Conservation (phyloP, 2,797 vertebrate genomes). For the Bucorvus abyssinicus region DNA sequence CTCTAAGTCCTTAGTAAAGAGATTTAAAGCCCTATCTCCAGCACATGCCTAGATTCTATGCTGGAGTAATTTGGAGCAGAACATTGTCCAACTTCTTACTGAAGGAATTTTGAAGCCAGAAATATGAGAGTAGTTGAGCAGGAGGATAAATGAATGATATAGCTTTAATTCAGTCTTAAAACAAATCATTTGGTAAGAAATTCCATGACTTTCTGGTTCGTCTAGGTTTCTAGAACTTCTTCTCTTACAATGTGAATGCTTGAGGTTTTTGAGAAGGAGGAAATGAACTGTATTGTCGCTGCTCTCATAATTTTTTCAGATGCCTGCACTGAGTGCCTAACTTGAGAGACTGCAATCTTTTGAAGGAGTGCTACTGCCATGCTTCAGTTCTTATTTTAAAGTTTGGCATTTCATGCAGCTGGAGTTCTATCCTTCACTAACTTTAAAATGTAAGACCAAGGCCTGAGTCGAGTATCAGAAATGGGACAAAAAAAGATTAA, state of each 20-base stretch:
- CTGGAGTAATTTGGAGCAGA: not conserved
- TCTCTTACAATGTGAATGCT: not conserved
- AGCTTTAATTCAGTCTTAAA: not conserved
- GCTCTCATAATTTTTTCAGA: not conserved
- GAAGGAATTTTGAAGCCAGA: not conserved
- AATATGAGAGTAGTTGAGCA: not conserved
- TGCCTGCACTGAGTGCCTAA: not conserved
- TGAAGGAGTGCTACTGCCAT: not conserved
- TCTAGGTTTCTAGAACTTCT: not conserved
- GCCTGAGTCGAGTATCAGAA: not conserved
- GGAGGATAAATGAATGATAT: not conserved
- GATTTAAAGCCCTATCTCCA: not conserved
- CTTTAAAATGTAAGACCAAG: not conserved
- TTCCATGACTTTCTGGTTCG: not conserved
- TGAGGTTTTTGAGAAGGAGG: not conserved
- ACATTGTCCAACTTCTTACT: not conserved
- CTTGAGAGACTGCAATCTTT: not conserved
- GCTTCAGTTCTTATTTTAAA: not conserved
- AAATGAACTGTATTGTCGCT: not conserved
- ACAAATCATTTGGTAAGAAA: not conserved
- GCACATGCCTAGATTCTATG: not conserved
- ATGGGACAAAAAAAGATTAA: not conserved
- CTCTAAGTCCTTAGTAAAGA: not conserved
- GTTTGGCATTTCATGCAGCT: not conserved
- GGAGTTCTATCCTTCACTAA: not conserved